These are phyloP conservation scores for Anableps anableps DNA, from an alignment of 2,797 vertebrate genomes.

Conservation along the genomic window DNA sequence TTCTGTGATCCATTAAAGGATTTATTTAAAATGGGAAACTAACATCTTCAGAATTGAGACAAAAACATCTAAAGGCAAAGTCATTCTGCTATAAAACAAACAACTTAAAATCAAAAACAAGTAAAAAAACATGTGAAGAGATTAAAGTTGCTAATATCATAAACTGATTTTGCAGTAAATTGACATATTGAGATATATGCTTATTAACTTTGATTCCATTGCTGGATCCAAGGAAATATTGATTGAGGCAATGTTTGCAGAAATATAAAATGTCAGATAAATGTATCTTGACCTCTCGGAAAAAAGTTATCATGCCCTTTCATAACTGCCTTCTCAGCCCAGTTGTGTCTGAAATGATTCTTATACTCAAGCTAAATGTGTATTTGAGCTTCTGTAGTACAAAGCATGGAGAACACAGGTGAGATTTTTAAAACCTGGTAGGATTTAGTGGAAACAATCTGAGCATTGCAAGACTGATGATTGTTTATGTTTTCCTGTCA, in stretches of 20 bases:
- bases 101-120: conserved; percentile 16
- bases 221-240: neutral
- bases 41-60: conserved; percentile 49
- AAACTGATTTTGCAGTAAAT: conserved; percentile 14
- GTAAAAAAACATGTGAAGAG: conserved; percentile 3
- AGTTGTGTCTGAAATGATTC: neutral
- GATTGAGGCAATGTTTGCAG: neutral
- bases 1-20: conserved; percentile 35
- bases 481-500: neutral
- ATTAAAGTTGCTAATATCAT: conserved; percentile 18
- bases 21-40: conserved; percentile 45
- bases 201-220: conserved; percentile 8
- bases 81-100: conserved; percentile 25
- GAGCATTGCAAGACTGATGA: neutral
- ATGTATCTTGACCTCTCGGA: neutral
- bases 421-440: neutral
- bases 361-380: neutral
- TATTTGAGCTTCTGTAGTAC: neutral
- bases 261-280: neutral
- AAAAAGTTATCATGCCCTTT: neutral
- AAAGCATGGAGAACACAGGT: neutral
- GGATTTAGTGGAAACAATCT: neutral
- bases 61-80: conserved; percentile 62
- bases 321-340: neutral
- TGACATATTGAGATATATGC: neutral